Base-by-base conservation (phyloP, 2,797 vertebrate species). In the Capromys pilorides region DNA sequence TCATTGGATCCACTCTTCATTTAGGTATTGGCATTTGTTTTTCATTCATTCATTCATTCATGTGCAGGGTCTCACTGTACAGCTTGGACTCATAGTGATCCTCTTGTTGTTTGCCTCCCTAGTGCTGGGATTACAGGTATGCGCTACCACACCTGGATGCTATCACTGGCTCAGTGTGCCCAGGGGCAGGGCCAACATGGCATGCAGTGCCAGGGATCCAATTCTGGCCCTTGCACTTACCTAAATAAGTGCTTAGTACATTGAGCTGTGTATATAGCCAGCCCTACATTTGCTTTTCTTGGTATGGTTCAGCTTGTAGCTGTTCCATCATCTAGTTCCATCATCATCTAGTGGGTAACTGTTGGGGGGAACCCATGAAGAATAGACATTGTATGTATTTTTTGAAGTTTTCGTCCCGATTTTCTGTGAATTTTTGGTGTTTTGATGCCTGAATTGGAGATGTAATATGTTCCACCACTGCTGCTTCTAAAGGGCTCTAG, bases 351-450 rank as follows among this genome's bases (percentile, higher is more conserved):
- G 73, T 67, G 79, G 39, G 24, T 90, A 82, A 31, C 33, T 83
- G 26, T 77, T 92, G 39, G 89, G 79, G 61, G 77, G 66, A 73
- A 11, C 31, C 57, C 26, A 8, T 82, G 86, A 78, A 77, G 89
- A 39, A 73, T 51, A 78, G 73, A 93, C 62, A 28, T 16, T 78
- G 41, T 59, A 62, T 57, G 73, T 13, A 88, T 82, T 61, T 67
- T 92, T 86, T 88, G 6, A 94, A 85, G 61, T 71, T 95, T 82
- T 39, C 18, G 21, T 71, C 45, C 36, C 36, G 69, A 3, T 73
- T 95, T 93, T 41, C 33, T 94, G 28, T 95, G 85, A 77, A 26
- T 95, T 39, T 93, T 91, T 62, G 31, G 19, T 89, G 54, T 61
- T 86, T 71, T 90, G 59, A 92, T 24, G 39, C 66, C 54, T 93